Evolutionary conservation across 2,888 invertebrate genomes (phyloP).

Genomic region (Tubiluchus corallicola): DNA sequence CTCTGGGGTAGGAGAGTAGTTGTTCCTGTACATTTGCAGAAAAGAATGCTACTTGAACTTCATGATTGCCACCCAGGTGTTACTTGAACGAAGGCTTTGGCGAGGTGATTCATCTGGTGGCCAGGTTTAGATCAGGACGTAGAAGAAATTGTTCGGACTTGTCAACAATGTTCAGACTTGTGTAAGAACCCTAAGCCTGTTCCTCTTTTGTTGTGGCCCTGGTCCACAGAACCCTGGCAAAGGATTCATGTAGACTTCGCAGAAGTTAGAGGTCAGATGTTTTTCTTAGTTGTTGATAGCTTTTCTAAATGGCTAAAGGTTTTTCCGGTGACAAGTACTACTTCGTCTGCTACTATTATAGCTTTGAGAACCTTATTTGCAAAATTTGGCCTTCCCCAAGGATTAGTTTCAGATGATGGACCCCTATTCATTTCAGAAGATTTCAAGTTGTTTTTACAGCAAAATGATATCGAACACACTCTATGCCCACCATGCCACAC

Average conservation of each 20-base stretch:
- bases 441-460: slow-evolving; percentile 15
- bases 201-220: slow-evolving; percentile 18
- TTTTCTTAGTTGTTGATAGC: too few relatives aligned
- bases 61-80: slow-evolving; percentile 19
- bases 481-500: slow-evolving; percentile 17
- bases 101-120: slow-evolving; percentile 20
- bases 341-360: slow-evolving; percentile 13
- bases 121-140: slow-evolving; percentile 15
- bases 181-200: slow-evolving; percentile 14
- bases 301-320: slow-evolving; percentile 31
- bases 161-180: slow-evolving; percentile 14
- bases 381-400: slow-evolving; percentile 17
- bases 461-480: slow-evolving; percentile 15
- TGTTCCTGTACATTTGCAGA: slow-evolving; percentile 16
- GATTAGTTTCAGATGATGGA: slow-evolving; percentile 22
- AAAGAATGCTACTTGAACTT: slow-evolving; percentile 15
- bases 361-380: slow-evolving; percentile 15
- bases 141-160: slow-evolving; percentile 13
- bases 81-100: slow-evolving; percentile 17
- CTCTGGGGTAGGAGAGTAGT: slow-evolving; percentile 16
- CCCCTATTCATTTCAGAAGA: slow-evolving; percentile 17
- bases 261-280: too few relatives aligned
- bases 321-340: slow-evolving; percentile 11
- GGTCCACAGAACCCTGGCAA: slow-evolving; percentile 20
- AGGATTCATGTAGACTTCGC: slow-evolving; percentile 31